Conservation (phyloP, 2,113 vertebrate species). For the Gnathonemus longibarbis region DNA sequence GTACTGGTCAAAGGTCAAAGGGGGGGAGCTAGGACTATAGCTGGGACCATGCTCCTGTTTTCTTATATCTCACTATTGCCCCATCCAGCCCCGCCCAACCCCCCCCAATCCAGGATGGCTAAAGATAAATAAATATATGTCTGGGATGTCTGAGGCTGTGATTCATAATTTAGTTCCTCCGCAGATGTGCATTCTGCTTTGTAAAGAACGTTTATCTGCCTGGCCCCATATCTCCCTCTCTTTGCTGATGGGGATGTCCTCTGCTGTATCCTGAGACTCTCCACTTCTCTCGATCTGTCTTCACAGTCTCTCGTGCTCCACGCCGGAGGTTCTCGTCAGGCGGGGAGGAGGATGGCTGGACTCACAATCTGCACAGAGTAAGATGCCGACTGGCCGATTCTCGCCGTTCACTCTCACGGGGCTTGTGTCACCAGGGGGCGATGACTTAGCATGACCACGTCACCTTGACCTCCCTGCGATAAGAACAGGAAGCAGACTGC, state of each 20-base stretch:
- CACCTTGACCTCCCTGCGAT: neutral
- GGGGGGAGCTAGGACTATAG: neutral
- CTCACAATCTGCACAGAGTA: conserved; percentile 76
- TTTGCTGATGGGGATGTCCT: no score
- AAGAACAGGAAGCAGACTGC: neutral
- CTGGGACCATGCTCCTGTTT: neutral
- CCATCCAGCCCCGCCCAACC: no score
- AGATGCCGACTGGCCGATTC: conserved; percentile 16
- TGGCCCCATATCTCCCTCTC: conserved; percentile 28
- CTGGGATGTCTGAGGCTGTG: neutral
- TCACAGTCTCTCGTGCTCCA: conserved; percentile 61
- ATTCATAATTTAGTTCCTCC: neutral
- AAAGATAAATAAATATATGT: neutral
- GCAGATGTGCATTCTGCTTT: no score
- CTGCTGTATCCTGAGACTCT: neutral
- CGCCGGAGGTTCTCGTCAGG: conserved; percentile 69
- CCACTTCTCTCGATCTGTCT: conserved; percentile 19
- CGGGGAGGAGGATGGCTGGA: conserved; percentile 72
- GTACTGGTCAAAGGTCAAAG: neutral
- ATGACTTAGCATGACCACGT: neutral
- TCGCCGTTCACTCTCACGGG: neutral
- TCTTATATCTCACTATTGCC: neutral
- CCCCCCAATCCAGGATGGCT: neutral
- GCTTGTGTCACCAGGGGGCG: neutral
- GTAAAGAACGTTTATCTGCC: neutral